These are phyloP conservation scores for Phragmatobia fuliginosa DNA, from an alignment of 2,888 invertebrate genomes.

Conservation along the genomic window DNA sequence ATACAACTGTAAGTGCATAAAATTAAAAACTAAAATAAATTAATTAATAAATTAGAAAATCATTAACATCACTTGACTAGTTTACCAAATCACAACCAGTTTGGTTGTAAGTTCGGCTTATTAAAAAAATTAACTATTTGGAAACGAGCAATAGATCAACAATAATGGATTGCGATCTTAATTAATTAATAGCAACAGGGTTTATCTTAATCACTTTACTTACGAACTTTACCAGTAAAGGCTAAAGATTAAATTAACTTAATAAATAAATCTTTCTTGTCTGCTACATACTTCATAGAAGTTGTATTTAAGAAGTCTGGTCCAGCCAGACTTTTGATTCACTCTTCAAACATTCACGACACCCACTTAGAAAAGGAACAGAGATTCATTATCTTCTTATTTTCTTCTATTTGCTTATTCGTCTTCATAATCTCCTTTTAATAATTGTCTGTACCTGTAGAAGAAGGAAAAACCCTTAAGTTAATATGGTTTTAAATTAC, in stretches of 20 bases:
- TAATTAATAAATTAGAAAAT: not conserved
- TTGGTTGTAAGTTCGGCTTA: not conserved
- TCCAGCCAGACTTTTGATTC: not conserved
- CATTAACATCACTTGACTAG: not conserved
- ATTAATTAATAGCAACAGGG: not conserved
- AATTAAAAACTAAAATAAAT: not conserved
- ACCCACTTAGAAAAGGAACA: not conserved
- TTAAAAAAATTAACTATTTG: not conserved
- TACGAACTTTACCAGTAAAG: not conserved
- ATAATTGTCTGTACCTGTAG: not conserved
- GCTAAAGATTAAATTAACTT: too few species aligned
- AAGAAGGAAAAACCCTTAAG: not conserved
- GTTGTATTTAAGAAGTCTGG: not conserved
- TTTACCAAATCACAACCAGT: not conserved
- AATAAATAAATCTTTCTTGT: too few species aligned
- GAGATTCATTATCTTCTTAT: not conserved
- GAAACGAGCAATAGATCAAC: not conserved
- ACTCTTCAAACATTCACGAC: not conserved
- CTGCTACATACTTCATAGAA: not conserved
- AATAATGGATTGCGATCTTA: not conserved
- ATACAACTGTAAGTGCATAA: not conserved
- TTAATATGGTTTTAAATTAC: not conserved
- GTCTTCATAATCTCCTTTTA: not conserved
- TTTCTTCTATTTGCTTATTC: not conserved
- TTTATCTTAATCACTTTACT: not conserved